phyloP scores from a whole-genome alignment of 2,888 invertebrate species.

The Melitaea athalia region DNA sequence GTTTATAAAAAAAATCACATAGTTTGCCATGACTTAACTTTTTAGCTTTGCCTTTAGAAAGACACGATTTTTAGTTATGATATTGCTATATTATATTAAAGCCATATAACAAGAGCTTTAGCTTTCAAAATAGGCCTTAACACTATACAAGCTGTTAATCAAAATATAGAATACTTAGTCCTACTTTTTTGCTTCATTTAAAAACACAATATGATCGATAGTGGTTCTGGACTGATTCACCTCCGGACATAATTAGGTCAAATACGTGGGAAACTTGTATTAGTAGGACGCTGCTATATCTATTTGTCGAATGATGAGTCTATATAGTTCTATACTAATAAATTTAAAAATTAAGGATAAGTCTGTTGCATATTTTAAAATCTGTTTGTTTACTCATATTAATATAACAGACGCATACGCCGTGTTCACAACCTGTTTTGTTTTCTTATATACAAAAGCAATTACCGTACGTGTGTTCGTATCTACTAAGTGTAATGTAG shows the following conservation, averaged over 20 bases:
- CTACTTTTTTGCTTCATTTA: slow-evolving; percentile 2
- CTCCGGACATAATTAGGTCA: slow-evolving; percentile 27
- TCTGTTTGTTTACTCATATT: background rate
- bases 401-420: background rate
- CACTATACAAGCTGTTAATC: background rate
- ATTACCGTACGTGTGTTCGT: no score
- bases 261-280: slow-evolving; percentile 17
- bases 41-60: no score
- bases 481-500: no score
- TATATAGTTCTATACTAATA: slow-evolving; percentile 1
- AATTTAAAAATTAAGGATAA: slow-evolving; percentile 14
- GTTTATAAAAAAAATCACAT: background rate
- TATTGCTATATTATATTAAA: no score
- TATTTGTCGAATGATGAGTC: background rate
- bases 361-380: slow-evolving; percentile 14
- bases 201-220: slow-evolving; percentile 20
- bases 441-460: no score
- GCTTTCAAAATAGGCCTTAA: background rate
- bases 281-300: slow-evolving; percentile 10
- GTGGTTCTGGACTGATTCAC: slow-evolving; percentile 24
- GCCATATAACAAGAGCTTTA: no score
- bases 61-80: no score
- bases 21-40: background rate
- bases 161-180: background rate
- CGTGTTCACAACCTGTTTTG: no score